These are phyloP conservation scores for Platysternon megacephalum DNA, from an alignment of 2,113 vertebrate genomes.

Conservation along the genomic window DNA sequence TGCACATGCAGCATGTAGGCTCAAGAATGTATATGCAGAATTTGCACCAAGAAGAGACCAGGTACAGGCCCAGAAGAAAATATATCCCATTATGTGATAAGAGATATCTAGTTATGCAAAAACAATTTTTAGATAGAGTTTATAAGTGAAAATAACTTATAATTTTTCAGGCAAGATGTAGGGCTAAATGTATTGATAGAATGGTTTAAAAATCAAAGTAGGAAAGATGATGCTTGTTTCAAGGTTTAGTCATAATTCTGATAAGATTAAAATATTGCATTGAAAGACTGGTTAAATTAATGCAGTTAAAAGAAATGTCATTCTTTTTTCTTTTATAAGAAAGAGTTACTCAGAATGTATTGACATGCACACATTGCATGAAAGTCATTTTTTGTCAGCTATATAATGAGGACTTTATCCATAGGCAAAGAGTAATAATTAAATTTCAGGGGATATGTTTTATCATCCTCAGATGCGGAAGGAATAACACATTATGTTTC, in stretches of 20 bases:
- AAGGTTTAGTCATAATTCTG: not conserved
- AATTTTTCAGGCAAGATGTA: not conserved
- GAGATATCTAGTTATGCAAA: not conserved
- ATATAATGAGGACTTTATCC: not conserved
- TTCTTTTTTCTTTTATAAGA: not conserved
- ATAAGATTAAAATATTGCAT: not conserved
- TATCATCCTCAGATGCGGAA: conserved; percentile 13
- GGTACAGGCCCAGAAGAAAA: not conserved
- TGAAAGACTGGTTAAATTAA: not conserved
- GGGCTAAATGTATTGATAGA: rapidly evolving
- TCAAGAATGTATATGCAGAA: not conserved
- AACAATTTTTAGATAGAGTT: not conserved
- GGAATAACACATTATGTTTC: conserved; percentile 9
- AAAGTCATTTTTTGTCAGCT: not conserved
- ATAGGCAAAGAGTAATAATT: not conserved
- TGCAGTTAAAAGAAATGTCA: not conserved
- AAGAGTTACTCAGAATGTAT: not conserved
- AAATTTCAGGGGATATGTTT: conserved; percentile 13
- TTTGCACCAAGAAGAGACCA: not conserved
- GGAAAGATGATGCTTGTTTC: not conserved
- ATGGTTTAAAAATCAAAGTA: not conserved
- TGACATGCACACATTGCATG: not conserved
- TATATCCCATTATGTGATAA: not conserved
- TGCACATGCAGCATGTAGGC: not conserved
- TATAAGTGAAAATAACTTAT: not conserved